Evolutionary conservation across 1,140 invertebrate genomes (phyloP).

Genomic region (Polypedilum pembai): DNA sequence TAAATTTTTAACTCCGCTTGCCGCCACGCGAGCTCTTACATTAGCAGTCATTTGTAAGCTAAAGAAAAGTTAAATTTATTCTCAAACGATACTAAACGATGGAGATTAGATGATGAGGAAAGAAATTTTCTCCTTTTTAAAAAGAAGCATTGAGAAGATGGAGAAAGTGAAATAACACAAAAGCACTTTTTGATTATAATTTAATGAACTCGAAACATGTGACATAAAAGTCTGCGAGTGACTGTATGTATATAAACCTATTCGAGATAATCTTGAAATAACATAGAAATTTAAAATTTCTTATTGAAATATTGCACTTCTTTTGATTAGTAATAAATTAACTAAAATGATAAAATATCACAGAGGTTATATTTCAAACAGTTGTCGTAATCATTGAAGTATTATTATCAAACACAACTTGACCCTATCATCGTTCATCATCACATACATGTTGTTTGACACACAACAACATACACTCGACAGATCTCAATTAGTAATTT

Average conservation of each 20-base stretch:
- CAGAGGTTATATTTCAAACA: no score
- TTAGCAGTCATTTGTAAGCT: constrained; percentile 17
- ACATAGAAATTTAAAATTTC: no score
- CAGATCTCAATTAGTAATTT: neutral
- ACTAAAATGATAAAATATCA: no score
- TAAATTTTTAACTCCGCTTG: neutral
- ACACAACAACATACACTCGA: no score
- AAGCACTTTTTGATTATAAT: constrained; percentile 1
- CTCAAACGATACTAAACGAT: constrained; percentile 17
- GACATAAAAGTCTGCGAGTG: neutral
- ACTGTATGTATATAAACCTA: no score
- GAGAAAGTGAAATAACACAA: neutral
- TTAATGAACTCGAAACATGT: constrained; percentile 2
- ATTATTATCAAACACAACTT: no score
- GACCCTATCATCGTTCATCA: no score
- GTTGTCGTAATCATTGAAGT: no score
- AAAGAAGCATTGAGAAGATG: neutral
- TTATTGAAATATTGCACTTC: no score
- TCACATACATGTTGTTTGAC: no score
- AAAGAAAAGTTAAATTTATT: constrained; percentile 11
- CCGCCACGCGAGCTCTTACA: neutral
- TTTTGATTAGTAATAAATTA: no score
- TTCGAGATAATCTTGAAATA: no score
- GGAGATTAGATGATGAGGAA: constrained; percentile 11
- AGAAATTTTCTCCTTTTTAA: neutral